phyloP scores from a whole-genome alignment of 1,140 invertebrate genomes.

The Aphelenchoides fujianensis region DNA sequence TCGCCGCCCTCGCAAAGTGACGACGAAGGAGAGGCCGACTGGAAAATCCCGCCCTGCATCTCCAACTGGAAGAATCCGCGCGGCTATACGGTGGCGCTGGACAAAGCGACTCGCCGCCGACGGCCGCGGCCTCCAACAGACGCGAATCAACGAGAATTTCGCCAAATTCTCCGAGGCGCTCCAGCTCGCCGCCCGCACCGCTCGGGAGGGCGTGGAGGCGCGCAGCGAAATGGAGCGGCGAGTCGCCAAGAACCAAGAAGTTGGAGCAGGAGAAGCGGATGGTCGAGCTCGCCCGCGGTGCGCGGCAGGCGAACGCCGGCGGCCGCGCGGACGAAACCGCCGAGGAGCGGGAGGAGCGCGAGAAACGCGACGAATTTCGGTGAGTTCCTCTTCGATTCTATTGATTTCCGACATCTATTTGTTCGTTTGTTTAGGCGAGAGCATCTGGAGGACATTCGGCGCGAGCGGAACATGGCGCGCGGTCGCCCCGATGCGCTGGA shows the following conservation, averaged over 20 bases:
- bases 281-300: slow-evolving; percentile 85
- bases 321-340: slow-evolving; percentile 41
- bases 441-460: slow-evolving; percentile 47
- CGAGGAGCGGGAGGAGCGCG: slow-evolving; percentile 70
- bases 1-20: slow-evolving; percentile 89
- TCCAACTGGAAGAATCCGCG: slow-evolving; percentile 99
- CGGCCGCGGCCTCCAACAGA: slow-evolving; percentile 87
- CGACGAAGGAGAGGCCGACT: slow-evolving; percentile 97
- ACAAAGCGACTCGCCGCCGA: slow-evolving; percentile 96
- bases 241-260: slow-evolving; percentile 93
- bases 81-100: slow-evolving; percentile 95
- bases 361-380: slow-evolving; percentile 83
- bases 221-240: slow-evolving; percentile 91
- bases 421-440: slow-evolving; percentile 39
- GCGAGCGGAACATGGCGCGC: slow-evolving; percentile 82
- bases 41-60: slow-evolving; percentile 99
- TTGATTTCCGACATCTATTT: too few relatives aligned
- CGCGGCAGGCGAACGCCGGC: slow-evolving; percentile 66
- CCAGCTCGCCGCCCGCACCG: slow-evolving; percentile 96
- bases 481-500: slow-evolving; percentile 87
- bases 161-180: slow-evolving; percentile 93
- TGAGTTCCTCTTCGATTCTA: slow-evolving; percentile 25
- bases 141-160: slow-evolving; percentile 97
- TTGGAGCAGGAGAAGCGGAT: slow-evolving; percentile 95
- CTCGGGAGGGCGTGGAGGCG: slow-evolving; percentile 90